Conservation (phyloP, 2,888 invertebrate species). For the Sceliomorpha sp. region DNA sequence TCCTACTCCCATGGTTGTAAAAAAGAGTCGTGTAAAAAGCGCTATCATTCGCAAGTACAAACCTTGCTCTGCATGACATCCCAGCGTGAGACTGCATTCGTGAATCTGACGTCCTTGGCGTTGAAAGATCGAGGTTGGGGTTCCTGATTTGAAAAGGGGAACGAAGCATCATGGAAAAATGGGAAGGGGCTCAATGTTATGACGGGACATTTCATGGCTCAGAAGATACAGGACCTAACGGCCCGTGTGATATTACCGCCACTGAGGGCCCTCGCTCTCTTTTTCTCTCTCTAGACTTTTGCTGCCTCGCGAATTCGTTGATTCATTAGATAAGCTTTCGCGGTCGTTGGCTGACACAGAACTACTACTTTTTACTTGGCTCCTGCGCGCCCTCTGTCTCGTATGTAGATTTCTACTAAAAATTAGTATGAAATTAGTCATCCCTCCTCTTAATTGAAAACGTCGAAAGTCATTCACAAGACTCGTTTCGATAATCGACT, state of each 20-base stretch:
- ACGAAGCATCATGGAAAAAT: constrained; percentile 62
- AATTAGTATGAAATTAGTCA: constrained; percentile 50
- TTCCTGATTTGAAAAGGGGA: constrained; percentile 58
- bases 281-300: constrained; percentile 47
- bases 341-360: constrained; percentile 13
- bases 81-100: constrained; percentile 55
- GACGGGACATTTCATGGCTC: constrained; percentile 78
- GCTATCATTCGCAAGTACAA: constrained; percentile 55
- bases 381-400: constrained; percentile 22
- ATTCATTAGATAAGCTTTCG: constrained; percentile 22
- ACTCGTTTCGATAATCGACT: not conserved
- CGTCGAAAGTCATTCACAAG: not conserved
- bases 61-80: constrained; percentile 59
- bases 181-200: constrained; percentile 72
- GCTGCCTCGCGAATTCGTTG: constrained; percentile 62
- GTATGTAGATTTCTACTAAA: constrained; percentile 40
- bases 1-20: constrained; percentile 45
- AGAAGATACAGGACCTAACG: constrained; percentile 73
- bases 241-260: constrained; percentile 74
- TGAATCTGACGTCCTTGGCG: constrained; percentile 45
- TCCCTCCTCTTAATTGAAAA: constrained; percentile 16
- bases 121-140: constrained; percentile 47
- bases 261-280: constrained; percentile 57
- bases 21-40: constrained; percentile 40
- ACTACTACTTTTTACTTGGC: constrained; percentile 28